Conservation (phyloP, 2,888 invertebrate species). For the Podotricha telesiphe region DNA sequence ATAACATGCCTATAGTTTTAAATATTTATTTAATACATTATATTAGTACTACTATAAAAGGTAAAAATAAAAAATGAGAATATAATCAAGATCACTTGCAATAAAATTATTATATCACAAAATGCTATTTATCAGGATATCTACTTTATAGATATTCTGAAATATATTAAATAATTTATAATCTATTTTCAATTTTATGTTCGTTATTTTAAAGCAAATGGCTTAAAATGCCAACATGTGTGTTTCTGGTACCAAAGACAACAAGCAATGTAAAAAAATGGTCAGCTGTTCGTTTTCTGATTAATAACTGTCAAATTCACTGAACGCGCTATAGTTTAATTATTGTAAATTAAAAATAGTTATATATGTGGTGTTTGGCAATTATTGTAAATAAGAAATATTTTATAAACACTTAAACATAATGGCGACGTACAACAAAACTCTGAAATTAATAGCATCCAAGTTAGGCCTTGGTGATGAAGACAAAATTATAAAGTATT, state of each 20-base stretch:
- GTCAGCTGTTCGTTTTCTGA: slow-evolving; percentile 18
- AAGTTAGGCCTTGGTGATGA: slow-evolving; percentile 71
- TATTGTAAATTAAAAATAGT: not conserved
- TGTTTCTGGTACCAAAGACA: slow-evolving; percentile 1
- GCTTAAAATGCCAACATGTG: not conserved
- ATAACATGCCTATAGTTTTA: not conserved
- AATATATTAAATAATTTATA: no score
- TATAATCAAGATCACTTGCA: no score
- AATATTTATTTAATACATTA: not conserved
- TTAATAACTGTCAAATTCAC: slow-evolving; percentile 12
- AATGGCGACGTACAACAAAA: slow-evolving; percentile 66
- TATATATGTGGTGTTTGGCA: not conserved
- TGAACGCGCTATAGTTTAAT: slow-evolving; percentile 1
- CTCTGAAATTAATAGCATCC: slow-evolving; percentile 63
- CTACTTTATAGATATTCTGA: no score
- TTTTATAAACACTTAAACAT: slow-evolving; percentile 31
- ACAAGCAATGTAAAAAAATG: not conserved
- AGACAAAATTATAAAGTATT: slow-evolving; percentile 69
- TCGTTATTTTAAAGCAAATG: not conserved
- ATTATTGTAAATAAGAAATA: not conserved
- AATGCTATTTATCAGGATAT: no score
- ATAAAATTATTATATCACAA: no score
- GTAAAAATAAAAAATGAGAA: not conserved
- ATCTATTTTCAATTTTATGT: not conserved
- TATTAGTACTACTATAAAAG: not conserved